phyloP scores from a whole-genome alignment of 53 echinoderm and acorn worm genomes.

The Hippasteria phrygiana region DNA sequence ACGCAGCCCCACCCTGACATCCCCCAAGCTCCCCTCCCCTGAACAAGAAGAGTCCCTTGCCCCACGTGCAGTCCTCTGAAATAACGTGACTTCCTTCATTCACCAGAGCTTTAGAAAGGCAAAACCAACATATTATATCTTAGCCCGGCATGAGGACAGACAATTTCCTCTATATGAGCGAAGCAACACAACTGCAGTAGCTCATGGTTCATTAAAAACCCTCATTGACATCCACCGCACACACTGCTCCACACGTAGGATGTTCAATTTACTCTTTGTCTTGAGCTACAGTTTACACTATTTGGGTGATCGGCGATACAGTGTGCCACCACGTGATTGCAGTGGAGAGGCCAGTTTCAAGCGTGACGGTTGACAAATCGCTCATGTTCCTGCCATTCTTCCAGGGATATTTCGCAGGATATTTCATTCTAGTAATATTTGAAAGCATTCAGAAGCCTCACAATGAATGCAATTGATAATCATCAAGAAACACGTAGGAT shows the following conservation, averaged over 20 bases:
- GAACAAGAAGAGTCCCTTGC: background rate
- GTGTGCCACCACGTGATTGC: too few relatives aligned
- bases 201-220: conserved; percentile 4
- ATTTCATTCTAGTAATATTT: too few relatives aligned
- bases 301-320: too few relatives aligned
- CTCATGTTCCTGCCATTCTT: too few relatives aligned
- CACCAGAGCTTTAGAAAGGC: background rate
- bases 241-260: background rate
- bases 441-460: too few relatives aligned
- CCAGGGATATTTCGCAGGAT: too few relatives aligned
- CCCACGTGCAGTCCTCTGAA: background rate
- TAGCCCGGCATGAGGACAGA: background rate
- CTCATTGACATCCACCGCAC: background rate
- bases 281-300: background rate
- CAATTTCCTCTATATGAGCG: background rate
- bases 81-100: background rate
- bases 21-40: too few relatives aligned
- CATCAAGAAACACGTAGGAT: too few relatives aligned
- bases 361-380: too few relatives aligned
- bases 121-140: conserved; percentile 1
- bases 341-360: too few relatives aligned
- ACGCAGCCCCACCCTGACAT: too few relatives aligned
- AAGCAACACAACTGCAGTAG: background rate
- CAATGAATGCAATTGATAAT: too few relatives aligned
- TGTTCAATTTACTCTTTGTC: conserved; percentile 44